A percentile compares a stretch with the other conserved stretches of the same genome.
phyloP scores from a whole-genome alignment of 2,797 vertebrate species.

The Triplophysa yarkandensis region DNA sequence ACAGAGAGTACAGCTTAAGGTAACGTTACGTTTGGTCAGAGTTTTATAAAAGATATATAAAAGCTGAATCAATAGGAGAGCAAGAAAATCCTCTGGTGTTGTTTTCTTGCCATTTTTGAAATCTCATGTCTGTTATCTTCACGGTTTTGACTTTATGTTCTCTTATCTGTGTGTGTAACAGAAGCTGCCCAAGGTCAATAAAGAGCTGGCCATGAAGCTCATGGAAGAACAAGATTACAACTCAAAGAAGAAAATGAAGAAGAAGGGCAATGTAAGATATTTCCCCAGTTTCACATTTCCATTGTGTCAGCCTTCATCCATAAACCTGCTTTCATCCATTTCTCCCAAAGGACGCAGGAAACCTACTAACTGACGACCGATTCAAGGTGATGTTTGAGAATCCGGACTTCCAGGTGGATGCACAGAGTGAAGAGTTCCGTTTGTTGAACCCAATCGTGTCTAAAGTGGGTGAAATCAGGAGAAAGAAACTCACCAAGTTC shows the following conservation, averaged over 20 bases:
- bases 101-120: too few relatives aligned
- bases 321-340: neutral
- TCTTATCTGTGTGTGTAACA: slow-evolving; percentile 61
- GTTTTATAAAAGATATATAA: too few relatives aligned
- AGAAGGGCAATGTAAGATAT: slow-evolving; percentile 86
- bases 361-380: slow-evolving; percentile 89
- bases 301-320: too few relatives aligned
- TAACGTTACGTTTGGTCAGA: slow-evolving; percentile 57
- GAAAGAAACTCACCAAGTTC: slow-evolving; percentile 84
- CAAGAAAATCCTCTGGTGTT: too few relatives aligned
- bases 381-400: slow-evolving; percentile 99
- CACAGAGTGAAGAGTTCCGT: slow-evolving; percentile 94
- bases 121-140: neutral
- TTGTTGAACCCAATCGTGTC: slow-evolving; percentile 97
- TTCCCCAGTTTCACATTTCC: neutral
- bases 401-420: slow-evolving; percentile 95
- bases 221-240: slow-evolving; percentile 86
- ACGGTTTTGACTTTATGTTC: neutral
- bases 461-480: slow-evolving; percentile 89
- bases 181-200: slow-evolving; percentile 96
- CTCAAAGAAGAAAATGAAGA: slow-evolving; percentile 74
- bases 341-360: slow-evolving; percentile 79
- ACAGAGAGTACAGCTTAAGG: slow-evolving; percentile 92
- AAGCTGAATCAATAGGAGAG: too few relatives aligned
- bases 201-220: slow-evolving; percentile 92